Percentiles rank a stretch among this genome's conserved stretches.
Evolutionary conservation across 2,113 vertebrate species (phyloP).

Genomic region (Brachirus orientalis): DNA sequence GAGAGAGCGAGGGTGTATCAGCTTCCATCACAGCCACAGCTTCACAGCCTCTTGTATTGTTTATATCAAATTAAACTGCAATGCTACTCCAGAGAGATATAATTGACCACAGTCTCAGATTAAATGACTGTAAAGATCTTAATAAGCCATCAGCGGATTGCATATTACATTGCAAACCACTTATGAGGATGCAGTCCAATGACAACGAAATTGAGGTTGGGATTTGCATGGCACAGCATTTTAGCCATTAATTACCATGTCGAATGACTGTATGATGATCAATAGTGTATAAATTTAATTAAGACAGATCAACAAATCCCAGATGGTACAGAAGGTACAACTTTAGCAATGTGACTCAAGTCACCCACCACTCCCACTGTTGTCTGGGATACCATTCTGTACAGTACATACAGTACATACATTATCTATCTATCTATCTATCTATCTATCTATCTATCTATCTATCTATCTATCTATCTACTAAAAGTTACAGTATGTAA

Average conservation of each 20-base stretch:
- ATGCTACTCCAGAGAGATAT: slow-evolving; percentile 75
- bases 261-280: slow-evolving; percentile 64
- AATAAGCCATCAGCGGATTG: slow-evolving; percentile 82
- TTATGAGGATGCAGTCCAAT: slow-evolving; percentile 72
- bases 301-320: slow-evolving; percentile 46
- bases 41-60: slow-evolving; percentile 79
- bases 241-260: slow-evolving; percentile 65
- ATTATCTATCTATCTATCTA: neutral
- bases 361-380: neutral
- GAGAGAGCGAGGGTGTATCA: slow-evolving; percentile 70
- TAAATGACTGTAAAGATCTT: slow-evolving; percentile 82
- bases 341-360: slow-evolving; percentile 27
- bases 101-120: slow-evolving; percentile 81
- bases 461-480: neutral
- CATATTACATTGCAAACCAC: slow-evolving; percentile 77
- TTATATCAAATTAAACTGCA: slow-evolving; percentile 84
- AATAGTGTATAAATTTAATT: slow-evolving; percentile 77
- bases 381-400: neutral
- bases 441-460: neutral
- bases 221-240: slow-evolving; percentile 74
- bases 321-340: slow-evolving; percentile 23
- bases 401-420: neutral
- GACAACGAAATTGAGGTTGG: slow-evolving; percentile 63
- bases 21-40: slow-evolving; percentile 78
- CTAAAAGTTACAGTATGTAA: too few species aligned